Conservation (phyloP, 2,797 vertebrate genomes). For the Semaprochilodus insignis region DNA sequence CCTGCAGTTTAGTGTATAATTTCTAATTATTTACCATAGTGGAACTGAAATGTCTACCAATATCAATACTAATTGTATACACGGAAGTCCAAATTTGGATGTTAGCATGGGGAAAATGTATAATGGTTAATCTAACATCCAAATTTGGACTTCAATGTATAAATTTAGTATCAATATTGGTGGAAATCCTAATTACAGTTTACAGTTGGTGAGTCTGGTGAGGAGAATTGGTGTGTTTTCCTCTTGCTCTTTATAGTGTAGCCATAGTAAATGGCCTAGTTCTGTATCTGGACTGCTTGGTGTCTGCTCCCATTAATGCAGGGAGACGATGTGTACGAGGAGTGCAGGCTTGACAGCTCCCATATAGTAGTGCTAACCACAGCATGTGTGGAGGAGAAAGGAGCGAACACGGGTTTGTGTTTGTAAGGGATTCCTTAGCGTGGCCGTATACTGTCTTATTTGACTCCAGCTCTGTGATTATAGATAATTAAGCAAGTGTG, state of each 20-base stretch:
- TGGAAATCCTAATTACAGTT: too few species aligned
- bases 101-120: too few species aligned
- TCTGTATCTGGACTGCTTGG: conserved; percentile 11
- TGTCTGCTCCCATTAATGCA: conserved; percentile 31
- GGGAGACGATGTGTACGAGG: conserved; percentile 13
- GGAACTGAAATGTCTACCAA: too few species aligned
- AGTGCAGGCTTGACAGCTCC: conserved; percentile 9
- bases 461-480: conserved; percentile 36
- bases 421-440: conserved; percentile 47
- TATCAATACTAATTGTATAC: too few species aligned
- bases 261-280: conserved; percentile 30
- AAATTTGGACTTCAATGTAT: too few species aligned
- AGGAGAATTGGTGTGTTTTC: too few species aligned
- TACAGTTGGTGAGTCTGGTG: too few species aligned
- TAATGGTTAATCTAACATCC: too few species aligned
- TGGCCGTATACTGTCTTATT: conserved; percentile 28
- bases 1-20: too few species aligned
- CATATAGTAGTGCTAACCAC: conserved; percentile 18
- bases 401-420: conserved; percentile 24
- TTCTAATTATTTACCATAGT: too few species aligned
- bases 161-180: too few species aligned
- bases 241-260: background rate
- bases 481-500: conserved; percentile 36
- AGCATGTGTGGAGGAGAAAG: conserved; percentile 22
- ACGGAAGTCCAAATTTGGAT: too few species aligned